Base-by-base conservation (phyloP, 2,797 vertebrate species). In the Peromyscus eremicus region DNA sequence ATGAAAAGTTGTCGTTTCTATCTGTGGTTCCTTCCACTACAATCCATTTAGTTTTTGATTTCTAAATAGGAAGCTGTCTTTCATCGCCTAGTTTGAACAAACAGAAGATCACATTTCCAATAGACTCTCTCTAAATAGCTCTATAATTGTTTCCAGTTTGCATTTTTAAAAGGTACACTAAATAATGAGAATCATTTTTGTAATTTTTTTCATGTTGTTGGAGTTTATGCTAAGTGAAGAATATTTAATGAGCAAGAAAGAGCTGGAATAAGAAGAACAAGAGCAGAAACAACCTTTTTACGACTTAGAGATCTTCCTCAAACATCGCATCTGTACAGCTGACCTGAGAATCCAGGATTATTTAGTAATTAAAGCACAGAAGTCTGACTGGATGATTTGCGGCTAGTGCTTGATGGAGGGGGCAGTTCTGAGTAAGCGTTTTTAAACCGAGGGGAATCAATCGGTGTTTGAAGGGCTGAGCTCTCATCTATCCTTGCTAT, bases 121-220 rank as follows among this genome's bases (percentile, higher is more conserved):
- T 75, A 73, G 73, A 85, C 73, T 92, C 6, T 79, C 97, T 97
- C 95, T 92, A 95, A 97, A 97, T 94, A 98, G 60, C 46, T 89
- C 95, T 92, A 71, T 97, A 97, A 97, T 96, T 97, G 79, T 92
- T 97, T 97, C 96, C 97, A 97, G 92, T 92, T 87, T 71, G 70
- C 70, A 86, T 89, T 97, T 70, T 83, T 49, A 25, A 95, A 96
- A 96, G 1, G 3, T 11, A 60, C 76, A 76, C 73, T 57, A 89
- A 87, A 96, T 94, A 94, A 94, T 52, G 75, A 84, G 70, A 93
- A 73, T 92, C 91, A 87, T 84, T 95, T 95, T 66, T 91, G 11
- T 79, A 79, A 40, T 79, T 43, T 68, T 93, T 57, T 92, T 92
- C 43, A 83, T 80, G 62, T 81, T 8, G 91, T 95, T 90, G 86